Percentiles rank a stretch among this genome's conserved stretches.
Evolutionary conservation across 2,888 invertebrate species (phyloP).

Genomic region (Tenthredo mesomela): DNA sequence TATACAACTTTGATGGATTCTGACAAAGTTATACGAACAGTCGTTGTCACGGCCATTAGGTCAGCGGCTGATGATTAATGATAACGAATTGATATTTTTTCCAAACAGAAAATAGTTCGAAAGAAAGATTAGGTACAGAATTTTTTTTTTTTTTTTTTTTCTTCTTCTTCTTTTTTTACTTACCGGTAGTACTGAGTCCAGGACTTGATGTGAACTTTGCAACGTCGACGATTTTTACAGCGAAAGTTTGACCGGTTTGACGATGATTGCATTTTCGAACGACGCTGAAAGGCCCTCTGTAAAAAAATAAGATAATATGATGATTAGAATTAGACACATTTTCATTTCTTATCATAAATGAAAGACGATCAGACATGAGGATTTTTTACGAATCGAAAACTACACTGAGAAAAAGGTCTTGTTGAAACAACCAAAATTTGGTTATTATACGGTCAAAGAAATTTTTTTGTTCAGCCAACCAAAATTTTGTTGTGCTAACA

Average conservation of each 20-base stretch:
- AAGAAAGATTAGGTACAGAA: background rate
- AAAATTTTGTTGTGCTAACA: too few relatives aligned
- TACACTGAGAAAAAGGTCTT: too few relatives aligned
- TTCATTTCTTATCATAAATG: background rate
- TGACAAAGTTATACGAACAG: background rate
- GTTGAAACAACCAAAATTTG: too few relatives aligned
- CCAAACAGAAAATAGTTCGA: background rate
- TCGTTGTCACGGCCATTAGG: background rate
- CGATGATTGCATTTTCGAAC: constrained; percentile 97
- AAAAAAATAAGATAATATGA: constrained; percentile 67
- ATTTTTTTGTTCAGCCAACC: too few relatives aligned
- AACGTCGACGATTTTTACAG: constrained; percentile 99
- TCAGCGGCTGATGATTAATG: background rate
- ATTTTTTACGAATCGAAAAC: background rate
- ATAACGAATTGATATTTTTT: background rate
- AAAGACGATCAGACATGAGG: background rate
- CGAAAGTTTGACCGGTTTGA: constrained; percentile 96
- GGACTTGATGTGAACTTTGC: constrained; percentile 98
- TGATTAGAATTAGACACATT: background rate
- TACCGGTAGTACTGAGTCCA: constrained; percentile 97
- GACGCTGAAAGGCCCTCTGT: constrained; percentile 97
- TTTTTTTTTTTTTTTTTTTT: too few relatives aligned
- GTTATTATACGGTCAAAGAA: too few relatives aligned
- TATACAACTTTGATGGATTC: background rate
- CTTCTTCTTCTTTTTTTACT: too few relatives aligned